These are phyloP conservation scores for Protomyctophum bolini DNA, from an alignment of 2,113 vertebrate genomes.

Conservation along the genomic window DNA sequence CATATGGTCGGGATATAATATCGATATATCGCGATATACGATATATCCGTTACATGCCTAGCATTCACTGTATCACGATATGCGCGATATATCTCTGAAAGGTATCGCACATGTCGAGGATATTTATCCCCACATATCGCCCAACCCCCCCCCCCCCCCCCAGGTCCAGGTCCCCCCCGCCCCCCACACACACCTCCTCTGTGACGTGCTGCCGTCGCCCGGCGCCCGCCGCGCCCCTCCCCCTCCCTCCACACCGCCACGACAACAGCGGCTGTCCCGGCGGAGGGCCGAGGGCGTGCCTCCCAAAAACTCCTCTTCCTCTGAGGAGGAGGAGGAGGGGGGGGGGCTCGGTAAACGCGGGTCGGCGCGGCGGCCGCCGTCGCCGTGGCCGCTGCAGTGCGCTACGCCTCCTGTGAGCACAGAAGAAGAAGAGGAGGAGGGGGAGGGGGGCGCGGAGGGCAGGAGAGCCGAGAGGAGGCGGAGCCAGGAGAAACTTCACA, in stretches of 20 bases:
- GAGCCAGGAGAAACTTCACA: conserved; percentile 18
- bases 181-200: conserved; percentile 69
- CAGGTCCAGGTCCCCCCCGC: conserved; percentile 47
- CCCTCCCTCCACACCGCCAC: background rate
- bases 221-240: conserved; percentile 46
- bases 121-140: background rate
- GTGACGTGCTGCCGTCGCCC: conserved; percentile 69
- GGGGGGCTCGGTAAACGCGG: background rate
- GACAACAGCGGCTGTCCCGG: conserved; percentile 16
- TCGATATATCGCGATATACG: too few relatives aligned
- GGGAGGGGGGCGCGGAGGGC: background rate
- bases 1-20: too few relatives aligned
- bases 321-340: too few relatives aligned
- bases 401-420: conserved; percentile 23
- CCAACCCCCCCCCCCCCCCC: conserved; percentile 36
- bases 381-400: background rate
- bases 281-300: conserved; percentile 3
- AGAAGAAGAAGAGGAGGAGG: background rate
- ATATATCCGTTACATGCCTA: too few relatives aligned
- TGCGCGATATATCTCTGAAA: too few relatives aligned
- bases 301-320: conserved; percentile 15
- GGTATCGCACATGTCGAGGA: too few relatives aligned
- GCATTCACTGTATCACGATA: too few relatives aligned
- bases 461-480: conserved; percentile 15
- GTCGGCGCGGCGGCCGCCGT: background rate